phyloP scores from a whole-genome alignment of 2,797 vertebrate genomes.

The Acanthurus lineatus region DNA sequence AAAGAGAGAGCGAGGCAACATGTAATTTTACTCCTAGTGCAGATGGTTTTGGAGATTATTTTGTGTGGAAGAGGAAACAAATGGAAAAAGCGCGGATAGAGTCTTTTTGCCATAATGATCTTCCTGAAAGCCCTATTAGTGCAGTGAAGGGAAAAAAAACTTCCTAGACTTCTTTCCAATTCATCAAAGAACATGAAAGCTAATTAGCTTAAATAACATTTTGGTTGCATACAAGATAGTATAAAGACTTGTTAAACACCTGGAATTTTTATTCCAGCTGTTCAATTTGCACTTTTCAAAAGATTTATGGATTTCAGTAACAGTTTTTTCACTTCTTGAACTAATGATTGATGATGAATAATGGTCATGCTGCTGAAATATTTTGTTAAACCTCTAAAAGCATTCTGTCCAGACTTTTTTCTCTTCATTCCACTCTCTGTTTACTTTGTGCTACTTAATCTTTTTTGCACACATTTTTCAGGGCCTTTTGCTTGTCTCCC shows the following conservation, averaged over 20 bases:
- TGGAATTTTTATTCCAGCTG: constrained; percentile 35
- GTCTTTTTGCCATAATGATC: constrained; percentile 63
- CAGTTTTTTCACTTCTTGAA: constrained; percentile 38
- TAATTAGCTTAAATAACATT: constrained; percentile 53
- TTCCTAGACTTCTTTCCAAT: constrained; percentile 37
- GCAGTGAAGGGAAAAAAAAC: constrained; percentile 24
- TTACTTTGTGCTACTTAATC: constrained; percentile 11
- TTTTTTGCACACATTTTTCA: neutral
- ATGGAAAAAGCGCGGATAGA: constrained; percentile 56
- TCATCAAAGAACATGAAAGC: constrained; percentile 52
- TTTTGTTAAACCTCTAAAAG: constrained; percentile 24
- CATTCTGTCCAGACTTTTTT: neutral
- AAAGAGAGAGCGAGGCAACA: constrained; percentile 56
- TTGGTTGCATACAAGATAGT: constrained; percentile 33
- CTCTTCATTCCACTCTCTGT: constrained; percentile 1
- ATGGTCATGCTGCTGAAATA: constrained; percentile 6
- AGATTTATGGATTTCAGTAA: constrained; percentile 27
- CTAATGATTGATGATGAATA: constrained; percentile 28
- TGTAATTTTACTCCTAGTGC: constrained; percentile 67
- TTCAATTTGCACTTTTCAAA: constrained; percentile 15
- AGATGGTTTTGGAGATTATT: constrained; percentile 73
- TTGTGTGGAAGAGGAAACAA: constrained; percentile 58
- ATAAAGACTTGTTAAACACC: constrained; percentile 52
- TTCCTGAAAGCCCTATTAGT: constrained; percentile 71
- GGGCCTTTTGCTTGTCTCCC: neutral